Evolutionary conservation across 2,797 vertebrate genomes (phyloP).

Genomic region (Paguma larvata): DNA sequence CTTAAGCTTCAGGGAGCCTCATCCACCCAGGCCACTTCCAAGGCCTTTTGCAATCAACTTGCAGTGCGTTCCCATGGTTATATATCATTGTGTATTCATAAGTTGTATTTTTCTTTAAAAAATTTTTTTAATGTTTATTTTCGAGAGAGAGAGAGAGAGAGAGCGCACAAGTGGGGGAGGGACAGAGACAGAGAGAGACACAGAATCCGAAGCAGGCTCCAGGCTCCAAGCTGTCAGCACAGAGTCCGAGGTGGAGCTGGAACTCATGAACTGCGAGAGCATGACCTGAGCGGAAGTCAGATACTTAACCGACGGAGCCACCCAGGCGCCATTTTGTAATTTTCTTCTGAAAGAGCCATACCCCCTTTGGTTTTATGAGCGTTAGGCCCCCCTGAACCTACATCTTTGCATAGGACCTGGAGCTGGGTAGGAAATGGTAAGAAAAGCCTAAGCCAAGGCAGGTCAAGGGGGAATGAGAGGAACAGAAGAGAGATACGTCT

Average conservation of each 20-base stretch:
- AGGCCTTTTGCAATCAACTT: neutral
- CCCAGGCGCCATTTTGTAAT: neutral
- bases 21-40: neutral
- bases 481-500: neutral
- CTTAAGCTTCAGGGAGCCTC: neutral
- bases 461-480: neutral
- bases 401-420: neutral
- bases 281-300: too few relatives aligned
- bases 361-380: neutral
- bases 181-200: too few relatives aligned
- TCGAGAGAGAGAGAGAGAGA: too few relatives aligned
- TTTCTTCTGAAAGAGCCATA: neutral
- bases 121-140: too few relatives aligned
- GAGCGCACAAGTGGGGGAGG: too few relatives aligned
- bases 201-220: too few relatives aligned
- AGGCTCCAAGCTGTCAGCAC: too few relatives aligned
- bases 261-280: too few relatives aligned
- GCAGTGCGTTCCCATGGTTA: neutral
- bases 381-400: neutral
- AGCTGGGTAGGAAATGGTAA: neutral
- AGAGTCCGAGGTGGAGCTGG: too few relatives aligned
- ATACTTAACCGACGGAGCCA: too few relatives aligned
- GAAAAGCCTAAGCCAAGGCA: neutral
- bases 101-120: neutral
- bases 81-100: neutral